A percentile compares a stretch with the other conserved stretches of the same genome.
These are phyloP conservation scores for Melipona bicolor DNA, from an alignment of 2,888 invertebrate genomes.

Conservation along the genomic window DNA sequence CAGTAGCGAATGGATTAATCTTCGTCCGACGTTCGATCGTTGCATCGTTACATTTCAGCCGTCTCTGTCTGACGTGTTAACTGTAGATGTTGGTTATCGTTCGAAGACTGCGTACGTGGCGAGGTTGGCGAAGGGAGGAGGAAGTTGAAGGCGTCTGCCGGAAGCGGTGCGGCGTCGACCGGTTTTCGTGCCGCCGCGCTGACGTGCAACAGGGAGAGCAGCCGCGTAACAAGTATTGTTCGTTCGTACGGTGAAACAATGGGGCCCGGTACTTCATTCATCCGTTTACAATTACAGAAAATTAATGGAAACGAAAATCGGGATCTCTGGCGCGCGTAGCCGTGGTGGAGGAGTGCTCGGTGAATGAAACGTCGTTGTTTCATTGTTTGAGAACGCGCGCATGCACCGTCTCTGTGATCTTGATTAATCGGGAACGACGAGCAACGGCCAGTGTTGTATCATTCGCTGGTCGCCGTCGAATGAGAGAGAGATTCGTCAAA, in stretches of 20 bases:
- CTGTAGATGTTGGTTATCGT: slow-evolving; percentile 11
- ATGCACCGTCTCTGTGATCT: slow-evolving; percentile 27
- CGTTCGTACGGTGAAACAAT: slow-evolving; percentile 60
- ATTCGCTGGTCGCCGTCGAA: neutral
- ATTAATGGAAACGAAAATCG: slow-evolving; percentile 73
- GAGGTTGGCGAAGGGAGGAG: too few species aligned
- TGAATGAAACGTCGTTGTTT: slow-evolving; percentile 47
- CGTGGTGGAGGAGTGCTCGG: slow-evolving; percentile 21
- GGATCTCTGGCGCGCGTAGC: slow-evolving; percentile 36
- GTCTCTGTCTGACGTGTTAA: neutral
- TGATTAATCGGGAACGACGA: slow-evolving; percentile 49
- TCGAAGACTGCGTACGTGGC: neutral
- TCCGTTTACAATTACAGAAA: slow-evolving; percentile 64
- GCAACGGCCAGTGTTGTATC: neutral
- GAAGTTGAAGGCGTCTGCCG: neutral
- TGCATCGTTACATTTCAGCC: too few species aligned
- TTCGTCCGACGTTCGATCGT: too few species aligned
- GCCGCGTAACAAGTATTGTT: slow-evolving; percentile 65
- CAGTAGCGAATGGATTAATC: too few species aligned
- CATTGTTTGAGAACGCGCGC: slow-evolving; percentile 31
- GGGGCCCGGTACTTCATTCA: slow-evolving; percentile 58
- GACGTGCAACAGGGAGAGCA: slow-evolving; percentile 62
- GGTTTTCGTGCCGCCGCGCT: neutral
- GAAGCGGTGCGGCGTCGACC: neutral
- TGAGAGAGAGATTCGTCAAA: slow-evolving; percentile 28